These are phyloP conservation scores for Leptodactylus fallax DNA, from an alignment of 2,797 vertebrate species.

Conservation along the genomic window DNA sequence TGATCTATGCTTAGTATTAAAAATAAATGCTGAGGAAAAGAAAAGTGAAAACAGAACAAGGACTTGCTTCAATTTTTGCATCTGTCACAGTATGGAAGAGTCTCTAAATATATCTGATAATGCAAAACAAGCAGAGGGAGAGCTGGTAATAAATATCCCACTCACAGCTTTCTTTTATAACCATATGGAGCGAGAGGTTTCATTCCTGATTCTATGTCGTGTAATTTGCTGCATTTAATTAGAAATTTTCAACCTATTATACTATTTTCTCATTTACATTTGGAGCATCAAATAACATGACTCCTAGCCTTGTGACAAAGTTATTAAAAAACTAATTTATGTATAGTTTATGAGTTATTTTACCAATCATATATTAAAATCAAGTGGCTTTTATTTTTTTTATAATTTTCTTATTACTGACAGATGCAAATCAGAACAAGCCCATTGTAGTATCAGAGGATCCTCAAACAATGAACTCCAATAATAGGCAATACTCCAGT, in stretches of 20 bases:
- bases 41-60: conserved; percentile 9
- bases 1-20: conserved; percentile 23
- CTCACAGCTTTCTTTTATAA: conserved; percentile 17
- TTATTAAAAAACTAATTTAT: not conserved
- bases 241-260: not conserved
- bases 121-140: conserved; percentile 49
- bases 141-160: conserved; percentile 38
- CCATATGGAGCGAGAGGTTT: conserved; percentile 47
- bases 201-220: not conserved
- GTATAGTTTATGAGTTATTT: not conserved
- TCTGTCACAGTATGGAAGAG: conserved; percentile 24
- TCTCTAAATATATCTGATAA: conserved; percentile 25
- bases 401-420: too few species aligned
- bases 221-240: conserved; percentile 35
- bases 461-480: too few species aligned
- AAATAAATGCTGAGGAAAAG: conserved; percentile 15
- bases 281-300: not conserved
- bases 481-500: too few species aligned
- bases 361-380: not conserved
- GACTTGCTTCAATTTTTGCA: conserved; percentile 17
- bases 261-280: not conserved
- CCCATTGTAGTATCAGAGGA: too few species aligned
- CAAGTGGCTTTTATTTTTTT: not conserved
- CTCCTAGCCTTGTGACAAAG: not conserved
- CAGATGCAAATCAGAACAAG: too few species aligned